Evolutionary conservation across 2,113 vertebrate genomes (phyloP), one percentile per base, ranked within the genome.

Genomic region (Xiphorhynchus elegans): DNA sequence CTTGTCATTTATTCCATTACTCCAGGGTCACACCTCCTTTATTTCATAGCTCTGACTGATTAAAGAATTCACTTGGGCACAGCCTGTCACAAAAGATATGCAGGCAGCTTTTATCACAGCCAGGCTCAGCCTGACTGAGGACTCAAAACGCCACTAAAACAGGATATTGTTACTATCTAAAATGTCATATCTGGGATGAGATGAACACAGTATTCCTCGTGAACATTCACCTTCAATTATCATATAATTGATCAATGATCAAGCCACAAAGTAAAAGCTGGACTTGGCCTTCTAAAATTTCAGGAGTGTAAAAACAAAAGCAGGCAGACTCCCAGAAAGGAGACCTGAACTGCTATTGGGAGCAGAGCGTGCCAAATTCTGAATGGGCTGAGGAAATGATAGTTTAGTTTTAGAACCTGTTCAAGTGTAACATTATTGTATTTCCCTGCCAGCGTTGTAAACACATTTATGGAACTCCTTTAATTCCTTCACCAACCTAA

Each of bases 371-470:
- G 59, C 72, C 76, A 84, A 58, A 86, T 58, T 84, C 42, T 83
- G 63, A 84, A 67, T 17, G n/a, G n/a, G 21, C 72, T 75, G 53
- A 95, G 69, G 72, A 94, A 93, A 88, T 63, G 37, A 62, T 6
- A 68, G 42, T 52, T 95, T 49, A 5, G 10, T 67, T 96, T 95
- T 75, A 93, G 80, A 93, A 77, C 14, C 42, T 78, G 52, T 60
- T 90, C 84, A 59, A 78, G 15, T 81, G 23, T 60, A 92, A 82
- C 47, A 66, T 81, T 72, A 92, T 47, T 7, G 1, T 46, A 73
- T 87, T 91, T 92, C 39, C 26, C 52, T 75, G 72, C 25, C 64
- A 90, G 76, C 77, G 56, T 20, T 93, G 72, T 86, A 86, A 94
- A 95, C 28, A 68, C 33, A 92, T 72, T 60, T 52, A 60, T 26